A percentile compares a stretch with the other conserved stretches of the same genome.
phyloP scores from a whole-genome alignment of 2,113 vertebrate species.

The Hemichromis elongatus region DNA sequence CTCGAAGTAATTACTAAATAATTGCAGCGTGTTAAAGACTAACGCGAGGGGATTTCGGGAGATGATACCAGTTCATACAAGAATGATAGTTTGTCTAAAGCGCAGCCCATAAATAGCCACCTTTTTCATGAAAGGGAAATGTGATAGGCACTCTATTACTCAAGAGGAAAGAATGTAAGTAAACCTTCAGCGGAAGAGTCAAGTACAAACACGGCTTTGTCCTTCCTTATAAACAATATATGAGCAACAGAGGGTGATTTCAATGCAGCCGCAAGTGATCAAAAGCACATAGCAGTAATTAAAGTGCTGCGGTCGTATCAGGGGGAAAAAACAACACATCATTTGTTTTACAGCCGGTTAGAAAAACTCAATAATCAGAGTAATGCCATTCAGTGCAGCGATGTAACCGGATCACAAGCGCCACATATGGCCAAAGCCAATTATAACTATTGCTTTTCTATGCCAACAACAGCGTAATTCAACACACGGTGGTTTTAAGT shows the following conservation, averaged over 20 bases:
- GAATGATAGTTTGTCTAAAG: conserved; percentile 52
- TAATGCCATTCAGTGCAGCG: conserved; percentile 34
- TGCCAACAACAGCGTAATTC: conserved; percentile 43
- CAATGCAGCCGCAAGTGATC: conserved; percentile 43
- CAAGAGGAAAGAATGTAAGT: conserved; percentile 73
- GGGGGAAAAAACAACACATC: conserved; percentile 18
- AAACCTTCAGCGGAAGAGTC: conserved; percentile 69
- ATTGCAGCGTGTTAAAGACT: conserved; percentile 59
- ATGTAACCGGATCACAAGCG: conserved; percentile 63
- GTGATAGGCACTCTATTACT: conserved; percentile 72
- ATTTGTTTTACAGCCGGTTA: conserved; percentile 22
- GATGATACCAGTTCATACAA: conserved; percentile 40
- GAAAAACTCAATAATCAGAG: conserved; percentile 35
- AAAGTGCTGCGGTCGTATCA: conserved; percentile 41
- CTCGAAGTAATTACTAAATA: conserved; percentile 65
- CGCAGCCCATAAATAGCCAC: conserved; percentile 62
- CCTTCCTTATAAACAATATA: conserved; percentile 60
- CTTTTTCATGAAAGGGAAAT: conserved; percentile 71
- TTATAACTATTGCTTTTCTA: conserved; percentile 47
- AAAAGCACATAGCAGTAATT: conserved; percentile 35
- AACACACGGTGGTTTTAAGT: conserved; percentile 26
- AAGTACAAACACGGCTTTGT: conserved; percentile 72
- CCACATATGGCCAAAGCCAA: conserved; percentile 65
- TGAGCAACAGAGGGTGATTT: conserved; percentile 38
- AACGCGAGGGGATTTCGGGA: conserved; percentile 21